Percentiles rank a stretch among this genome's conserved stretches.
phyloP scores from a whole-genome alignment of 1,140 invertebrate genomes.

The Formica selysi region DNA sequence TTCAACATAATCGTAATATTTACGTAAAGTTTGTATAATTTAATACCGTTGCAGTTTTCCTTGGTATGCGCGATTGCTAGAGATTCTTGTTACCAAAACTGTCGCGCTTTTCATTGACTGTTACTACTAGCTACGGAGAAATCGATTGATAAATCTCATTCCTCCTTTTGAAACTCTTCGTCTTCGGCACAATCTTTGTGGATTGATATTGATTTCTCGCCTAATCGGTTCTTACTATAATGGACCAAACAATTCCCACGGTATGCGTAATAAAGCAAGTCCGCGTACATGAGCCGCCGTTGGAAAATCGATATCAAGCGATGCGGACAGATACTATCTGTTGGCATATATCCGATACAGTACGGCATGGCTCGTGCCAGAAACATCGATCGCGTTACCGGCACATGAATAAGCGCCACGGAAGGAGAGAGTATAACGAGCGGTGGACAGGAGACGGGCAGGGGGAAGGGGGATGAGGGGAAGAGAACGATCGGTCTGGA shows the following conservation, averaged over 20 bases:
- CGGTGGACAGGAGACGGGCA: constrained; percentile 5
- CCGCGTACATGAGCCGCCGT: constrained; percentile 29
- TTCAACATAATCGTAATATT: background rate
- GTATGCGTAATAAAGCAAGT: constrained; percentile 51
- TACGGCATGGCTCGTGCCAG: constrained; percentile 53
- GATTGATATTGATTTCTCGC: background rate
- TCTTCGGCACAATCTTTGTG: background rate
- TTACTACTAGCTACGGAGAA: too few relatives aligned
- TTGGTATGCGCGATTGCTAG: background rate
- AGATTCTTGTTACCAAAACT: background rate
- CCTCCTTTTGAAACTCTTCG: background rate
- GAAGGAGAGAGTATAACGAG: constrained; percentile 71
- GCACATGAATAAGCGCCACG: constrained; percentile 55
- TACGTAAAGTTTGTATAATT: background rate
- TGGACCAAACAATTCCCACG: constrained; percentile 53
- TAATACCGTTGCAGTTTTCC: background rate
- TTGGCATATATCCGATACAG: constrained; percentile 46
- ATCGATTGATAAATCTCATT: too few relatives aligned
- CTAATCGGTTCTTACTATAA: constrained; percentile 51
- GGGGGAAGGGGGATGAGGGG: background rate
- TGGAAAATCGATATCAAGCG: constrained; percentile 59
- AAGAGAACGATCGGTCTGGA: background rate
- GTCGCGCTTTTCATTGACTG: background rate
- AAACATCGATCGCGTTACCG: constrained; percentile 62
- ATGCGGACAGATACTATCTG: constrained; percentile 60